Percentiles rank a stretch among this genome's conserved stretches.
These are phyloP conservation scores for Drymonia ruficornis DNA, from an alignment of 2,888 invertebrate genomes.

Conservation along the genomic window DNA sequence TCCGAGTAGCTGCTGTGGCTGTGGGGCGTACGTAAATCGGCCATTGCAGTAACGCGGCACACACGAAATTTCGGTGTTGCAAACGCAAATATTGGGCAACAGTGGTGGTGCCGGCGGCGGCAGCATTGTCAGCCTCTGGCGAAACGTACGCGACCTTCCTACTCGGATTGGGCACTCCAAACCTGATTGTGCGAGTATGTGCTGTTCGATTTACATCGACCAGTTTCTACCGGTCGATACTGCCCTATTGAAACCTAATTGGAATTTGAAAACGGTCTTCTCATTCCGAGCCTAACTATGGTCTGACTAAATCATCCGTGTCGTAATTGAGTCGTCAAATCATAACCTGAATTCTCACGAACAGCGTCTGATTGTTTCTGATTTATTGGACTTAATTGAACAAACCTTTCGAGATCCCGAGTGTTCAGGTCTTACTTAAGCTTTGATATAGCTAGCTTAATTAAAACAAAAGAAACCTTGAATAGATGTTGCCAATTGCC, in stretches of 20 bases:
- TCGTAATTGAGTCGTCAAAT: conserved; percentile 2
- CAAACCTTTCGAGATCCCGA: conserved; percentile 18
- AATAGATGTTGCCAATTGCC: conserved; percentile 57
- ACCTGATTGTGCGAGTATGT: conserved; percentile 67
- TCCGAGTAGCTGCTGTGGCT: conserved; percentile 31
- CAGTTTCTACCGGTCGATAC: conserved; percentile 32
- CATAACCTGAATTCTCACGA: conserved; percentile 12
- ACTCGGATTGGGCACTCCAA: conserved; percentile 75
- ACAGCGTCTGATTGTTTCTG: conserved; percentile 9
- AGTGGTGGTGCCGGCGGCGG: conserved; percentile 59
- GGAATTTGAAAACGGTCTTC: conserved; percentile 10
- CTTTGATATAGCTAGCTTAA: conserved; percentile 42
- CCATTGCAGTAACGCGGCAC: conserved; percentile 72
- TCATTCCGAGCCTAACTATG: not conserved
- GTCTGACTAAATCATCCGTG: not conserved
- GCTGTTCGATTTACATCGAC: conserved; percentile 40
- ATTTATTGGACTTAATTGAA: conserved; percentile 10
- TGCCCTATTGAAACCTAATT: conserved; percentile 18
- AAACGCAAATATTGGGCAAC: conserved; percentile 75
- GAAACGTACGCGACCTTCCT: conserved; percentile 79
- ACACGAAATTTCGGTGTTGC: conserved; percentile 82
- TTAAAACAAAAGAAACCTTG: conserved; percentile 62
- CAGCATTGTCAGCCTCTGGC: conserved; percentile 80
- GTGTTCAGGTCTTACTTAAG: conserved; percentile 35
- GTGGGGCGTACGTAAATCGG: conserved; percentile 52